A percentile compares a stretch with the other conserved stretches of the same genome.
Evolutionary conservation across 2,113 vertebrate species (phyloP).

Genomic region (Colinus virginianus): DNA sequence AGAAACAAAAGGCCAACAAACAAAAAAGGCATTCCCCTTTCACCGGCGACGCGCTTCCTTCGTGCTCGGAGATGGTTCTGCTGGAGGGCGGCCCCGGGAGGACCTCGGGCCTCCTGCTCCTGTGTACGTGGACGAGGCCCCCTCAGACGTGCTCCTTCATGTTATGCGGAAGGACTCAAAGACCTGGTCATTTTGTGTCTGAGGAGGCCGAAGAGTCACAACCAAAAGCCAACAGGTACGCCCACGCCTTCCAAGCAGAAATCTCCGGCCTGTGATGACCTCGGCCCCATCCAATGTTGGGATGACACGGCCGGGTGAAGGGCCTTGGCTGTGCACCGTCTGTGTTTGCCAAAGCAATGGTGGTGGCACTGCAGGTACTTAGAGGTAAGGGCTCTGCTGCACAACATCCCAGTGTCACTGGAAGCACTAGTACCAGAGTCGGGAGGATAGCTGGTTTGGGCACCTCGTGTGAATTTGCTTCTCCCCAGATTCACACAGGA

Average conservation of each 20-base stretch:
- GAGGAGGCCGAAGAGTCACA: background rate
- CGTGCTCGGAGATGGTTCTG: fast-evolving
- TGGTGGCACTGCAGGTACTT: fast-evolving
- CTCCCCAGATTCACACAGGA: fast-evolving
- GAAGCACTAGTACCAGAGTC: fast-evolving
- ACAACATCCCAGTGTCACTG: fast-evolving
- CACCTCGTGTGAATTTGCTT: background rate
- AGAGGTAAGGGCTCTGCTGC: fast-evolving
- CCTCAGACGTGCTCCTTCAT: fast-evolving
- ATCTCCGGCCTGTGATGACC: background rate
- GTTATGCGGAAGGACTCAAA: fast-evolving
- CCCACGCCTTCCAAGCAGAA: background rate
- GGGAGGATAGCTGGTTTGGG: background rate
- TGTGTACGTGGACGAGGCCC: fast-evolving
- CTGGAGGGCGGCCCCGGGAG: background rate
- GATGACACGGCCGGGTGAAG: fast-evolving
- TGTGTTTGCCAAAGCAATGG: background rate
- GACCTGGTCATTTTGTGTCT: background rate
- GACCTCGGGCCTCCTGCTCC: background rate
- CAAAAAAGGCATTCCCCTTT: background rate
- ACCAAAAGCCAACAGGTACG: fast-evolving
- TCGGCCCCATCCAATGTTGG: fast-evolving
- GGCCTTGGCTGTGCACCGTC: background rate
- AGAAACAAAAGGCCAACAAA: fast-evolving
- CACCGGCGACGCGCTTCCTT: background rate